Base-by-base conservation (phyloP, 1,140 invertebrate genomes). In the Halictus rubicundus region DNA sequence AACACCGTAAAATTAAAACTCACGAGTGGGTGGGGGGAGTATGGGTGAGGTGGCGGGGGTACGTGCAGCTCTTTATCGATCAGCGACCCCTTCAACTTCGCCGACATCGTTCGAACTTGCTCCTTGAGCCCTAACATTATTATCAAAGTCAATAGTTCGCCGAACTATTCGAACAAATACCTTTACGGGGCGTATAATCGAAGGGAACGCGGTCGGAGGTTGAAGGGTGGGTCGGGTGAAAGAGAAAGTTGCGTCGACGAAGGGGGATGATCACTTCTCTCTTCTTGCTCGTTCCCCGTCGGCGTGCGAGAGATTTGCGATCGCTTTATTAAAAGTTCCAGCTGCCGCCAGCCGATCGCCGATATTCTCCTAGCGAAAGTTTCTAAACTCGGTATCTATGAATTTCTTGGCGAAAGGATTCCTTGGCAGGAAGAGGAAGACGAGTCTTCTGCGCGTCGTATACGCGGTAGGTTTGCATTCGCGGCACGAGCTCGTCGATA, bases 291-390 rank as follows among this genome's bases (percentile, higher is more conserved):
- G 19, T 19, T 6, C 19, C 49, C 8, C 9, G 1, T 57, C 21
- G 7, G 21, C 9, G 21, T 8, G 64, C 19, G 59, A 84, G 76
- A 84, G 76, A 84, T 82, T 84, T 82, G 86, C 66, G 69, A 87
- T 87, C 82, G 82, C 86, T 87, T 87, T 87, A 87, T 87, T 87
- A 87, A 87, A 87, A 84, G 82, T 84, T 82, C 64, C 85, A 82
- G 86, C 85, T 79, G 85, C 64, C 74, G 63, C 77, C 84, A 27
- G 42, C 21, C 72, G 54, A 68, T 57, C 75, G 70, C 57, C 63
- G 72, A 74, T n/a, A n/a, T 78, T 52, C 81, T 25, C 75, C 32
- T 60, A 57, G n/a, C 49, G 49, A 83, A 85, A 85, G 73, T 83
- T 86, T 80, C 82, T 78, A 80, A 85, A 83, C 60, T 63, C 63